Conservation (phyloP, 2,113 vertebrate species). For the Cebus imitator region DNA sequence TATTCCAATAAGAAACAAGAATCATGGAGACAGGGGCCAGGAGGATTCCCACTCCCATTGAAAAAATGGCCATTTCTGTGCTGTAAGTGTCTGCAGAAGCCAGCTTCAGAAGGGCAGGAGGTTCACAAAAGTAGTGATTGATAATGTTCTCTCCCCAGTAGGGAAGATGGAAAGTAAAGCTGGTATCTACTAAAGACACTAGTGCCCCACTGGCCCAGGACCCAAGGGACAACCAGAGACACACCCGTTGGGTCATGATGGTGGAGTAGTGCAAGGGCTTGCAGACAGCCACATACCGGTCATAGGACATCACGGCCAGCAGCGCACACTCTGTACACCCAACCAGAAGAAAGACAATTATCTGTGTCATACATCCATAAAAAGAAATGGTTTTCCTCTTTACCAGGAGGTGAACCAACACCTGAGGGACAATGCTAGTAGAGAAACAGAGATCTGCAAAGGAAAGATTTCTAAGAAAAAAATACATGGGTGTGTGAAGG, state of each 20-base stretch:
- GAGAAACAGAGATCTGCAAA: conserved; percentile 71
- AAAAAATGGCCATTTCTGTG: conserved; percentile 58
- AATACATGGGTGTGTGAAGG: conserved; percentile 77
- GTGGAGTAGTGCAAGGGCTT: conserved; percentile 65
- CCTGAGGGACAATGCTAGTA: conserved; percentile 65
- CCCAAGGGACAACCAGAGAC: neutral
- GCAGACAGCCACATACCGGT: conserved; percentile 63
- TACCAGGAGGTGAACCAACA: conserved; percentile 64
- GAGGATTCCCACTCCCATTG: neutral
- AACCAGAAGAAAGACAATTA: conserved; percentile 60
- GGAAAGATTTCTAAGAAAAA: conserved; percentile 75
- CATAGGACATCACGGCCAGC: conserved; percentile 77
- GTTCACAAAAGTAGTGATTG: conserved; percentile 79
- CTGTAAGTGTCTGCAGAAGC: conserved; percentile 52
- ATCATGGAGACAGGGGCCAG: conserved; percentile 60
- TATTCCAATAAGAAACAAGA: conserved; percentile 69
- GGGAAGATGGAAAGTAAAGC: conserved; percentile 67
- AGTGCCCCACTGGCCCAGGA: conserved; percentile 65
- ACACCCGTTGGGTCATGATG: conserved; percentile 47
- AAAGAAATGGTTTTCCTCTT: conserved; percentile 73
- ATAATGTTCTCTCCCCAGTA: conserved; percentile 67
- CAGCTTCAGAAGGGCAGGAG: conserved; percentile 68
- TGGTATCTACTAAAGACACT: conserved; percentile 66
- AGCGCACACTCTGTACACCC: conserved; percentile 50
- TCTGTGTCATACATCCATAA: conserved; percentile 64